Conservation (phyloP, 1,140 invertebrate species). For the Phymastichus coffea region DNA sequence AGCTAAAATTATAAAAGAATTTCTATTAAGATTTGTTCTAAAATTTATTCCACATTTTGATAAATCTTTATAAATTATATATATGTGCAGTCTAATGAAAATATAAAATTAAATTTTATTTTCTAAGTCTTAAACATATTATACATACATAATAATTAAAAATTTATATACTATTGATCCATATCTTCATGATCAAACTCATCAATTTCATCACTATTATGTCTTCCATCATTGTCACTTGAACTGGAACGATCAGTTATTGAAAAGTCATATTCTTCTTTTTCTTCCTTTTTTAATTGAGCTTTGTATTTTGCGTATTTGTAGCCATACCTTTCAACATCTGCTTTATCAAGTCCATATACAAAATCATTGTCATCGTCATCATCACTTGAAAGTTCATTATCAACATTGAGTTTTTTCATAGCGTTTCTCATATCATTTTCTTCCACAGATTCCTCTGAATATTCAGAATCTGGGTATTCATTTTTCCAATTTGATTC, state of each 20-base stretch:
- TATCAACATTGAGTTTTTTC: slow-evolving; percentile 36
- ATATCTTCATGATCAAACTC: too few species aligned
- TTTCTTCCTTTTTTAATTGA: slow-evolving; percentile 42
- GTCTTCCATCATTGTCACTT: slow-evolving; percentile 14
- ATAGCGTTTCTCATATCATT: slow-evolving; percentile 46
- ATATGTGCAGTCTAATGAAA: too few species aligned
- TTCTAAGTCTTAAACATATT: too few species aligned
- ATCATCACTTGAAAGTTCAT: slow-evolving; percentile 38
- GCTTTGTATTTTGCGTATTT: slow-evolving; percentile 61
- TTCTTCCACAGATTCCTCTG: slow-evolving; percentile 41
- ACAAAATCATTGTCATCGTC: slow-evolving; percentile 53
- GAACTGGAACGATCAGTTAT: slow-evolving; percentile 25
- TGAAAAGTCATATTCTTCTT: slow-evolving; percentile 30
- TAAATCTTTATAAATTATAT: too few species aligned
- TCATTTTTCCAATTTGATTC: slow-evolving; percentile 59
- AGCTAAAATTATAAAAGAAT: too few species aligned
- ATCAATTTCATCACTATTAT: background rate
- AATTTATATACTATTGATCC: too few species aligned
- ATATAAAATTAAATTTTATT: too few species aligned
- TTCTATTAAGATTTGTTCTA: too few species aligned
- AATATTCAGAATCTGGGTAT: slow-evolving; percentile 56
- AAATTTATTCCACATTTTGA: too few species aligned
- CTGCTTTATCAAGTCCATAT: slow-evolving; percentile 54
- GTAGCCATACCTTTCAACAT: slow-evolving; percentile 56
- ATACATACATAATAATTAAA: too few species aligned